Evolutionary conservation across 2,888 invertebrate species (phyloP).

Genomic region (Drosophila mimica): DNA sequence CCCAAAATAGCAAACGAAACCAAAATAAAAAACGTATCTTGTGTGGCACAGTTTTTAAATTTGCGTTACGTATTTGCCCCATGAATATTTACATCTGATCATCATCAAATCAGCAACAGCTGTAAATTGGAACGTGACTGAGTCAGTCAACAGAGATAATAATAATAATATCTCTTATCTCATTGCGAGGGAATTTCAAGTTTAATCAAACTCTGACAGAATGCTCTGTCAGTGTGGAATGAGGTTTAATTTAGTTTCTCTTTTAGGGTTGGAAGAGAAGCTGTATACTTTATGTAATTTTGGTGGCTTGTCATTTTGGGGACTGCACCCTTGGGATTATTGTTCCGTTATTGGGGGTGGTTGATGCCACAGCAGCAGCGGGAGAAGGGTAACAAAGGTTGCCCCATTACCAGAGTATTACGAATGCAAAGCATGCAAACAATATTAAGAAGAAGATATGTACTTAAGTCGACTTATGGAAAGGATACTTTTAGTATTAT

Average conservation of each 20-base stretch:
- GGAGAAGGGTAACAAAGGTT: conserved; percentile 2
- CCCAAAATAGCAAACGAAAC: conserved; percentile 37
- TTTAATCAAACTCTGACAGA: conserved; percentile 11
- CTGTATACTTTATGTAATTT: conserved; percentile 9
- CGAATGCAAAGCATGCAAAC: not conserved
- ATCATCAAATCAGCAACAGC: not conserved
- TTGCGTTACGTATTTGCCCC: not conserved
- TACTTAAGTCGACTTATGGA: conserved; percentile 16
- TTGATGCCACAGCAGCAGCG: not conserved
- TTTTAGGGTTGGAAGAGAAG: conserved; percentile 19
- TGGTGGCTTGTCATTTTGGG: not conserved
- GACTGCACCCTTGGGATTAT: conserved; percentile 14
- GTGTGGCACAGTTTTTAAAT: conserved; percentile 11
- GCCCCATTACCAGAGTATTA: conserved; percentile 5
- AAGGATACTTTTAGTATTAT: not conserved
- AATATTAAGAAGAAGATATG: not conserved
- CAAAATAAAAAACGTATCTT: conserved; percentile 10
- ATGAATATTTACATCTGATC: conserved; percentile 13
- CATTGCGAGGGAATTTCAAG: conserved; percentile 1
- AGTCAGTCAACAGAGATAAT: not conserved
- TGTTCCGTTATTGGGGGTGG: conserved; percentile 7
- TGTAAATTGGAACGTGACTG: conserved; percentile 18
- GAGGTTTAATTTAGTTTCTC: not conserved
- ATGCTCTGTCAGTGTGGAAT: not conserved
- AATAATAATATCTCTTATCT: not conserved